Conservation (phyloP, 2,888 invertebrate genomes). For the Lasioglossum malachurum region DNA sequence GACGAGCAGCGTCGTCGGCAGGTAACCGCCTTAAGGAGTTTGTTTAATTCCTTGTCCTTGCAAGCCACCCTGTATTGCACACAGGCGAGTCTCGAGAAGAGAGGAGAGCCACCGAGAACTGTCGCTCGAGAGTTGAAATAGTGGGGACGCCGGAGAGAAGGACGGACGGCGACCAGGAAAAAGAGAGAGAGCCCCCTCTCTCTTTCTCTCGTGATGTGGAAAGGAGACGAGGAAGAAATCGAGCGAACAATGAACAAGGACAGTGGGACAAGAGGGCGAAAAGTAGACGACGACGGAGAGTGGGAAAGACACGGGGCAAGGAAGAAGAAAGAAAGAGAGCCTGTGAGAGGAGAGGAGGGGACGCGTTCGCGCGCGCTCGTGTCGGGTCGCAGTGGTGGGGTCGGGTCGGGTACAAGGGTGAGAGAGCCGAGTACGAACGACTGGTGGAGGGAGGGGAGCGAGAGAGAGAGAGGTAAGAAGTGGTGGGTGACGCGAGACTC, state of each 20-base stretch:
- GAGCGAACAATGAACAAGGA: constrained; percentile 52
- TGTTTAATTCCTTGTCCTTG: constrained; percentile 75
- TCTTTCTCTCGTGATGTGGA: no score
- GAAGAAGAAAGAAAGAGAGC: constrained; percentile 51
- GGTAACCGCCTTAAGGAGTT: constrained; percentile 75
- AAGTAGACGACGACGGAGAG: constrained; percentile 40
- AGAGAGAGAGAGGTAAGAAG: constrained; percentile 43
- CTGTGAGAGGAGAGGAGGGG: constrained; percentile 49
- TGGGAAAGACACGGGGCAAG: constrained; percentile 41
- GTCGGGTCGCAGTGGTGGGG: constrained; percentile 26
- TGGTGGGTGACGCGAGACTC: constrained; percentile 53
- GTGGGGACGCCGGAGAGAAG: constrained; percentile 35
- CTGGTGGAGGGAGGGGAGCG: constrained; percentile 24
- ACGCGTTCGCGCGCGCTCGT: constrained; percentile 64
- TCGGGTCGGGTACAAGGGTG: constrained; percentile 66
- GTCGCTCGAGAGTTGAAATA: constrained; percentile 48
- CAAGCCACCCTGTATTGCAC: constrained; percentile 74
- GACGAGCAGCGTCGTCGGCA: constrained; percentile 49
- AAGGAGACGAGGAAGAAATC: constrained; percentile 25
- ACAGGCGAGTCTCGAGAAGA: constrained; percentile 51
- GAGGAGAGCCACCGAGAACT: constrained; percentile 50
- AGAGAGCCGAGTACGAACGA: constrained; percentile 31
- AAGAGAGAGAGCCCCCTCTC: constrained; percentile 34
- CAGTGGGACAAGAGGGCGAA: constrained; percentile 55
- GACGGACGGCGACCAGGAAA: constrained; percentile 31